Base-by-base conservation (phyloP, 2,888 invertebrate species). In the Caradrina kadenii region DNA sequence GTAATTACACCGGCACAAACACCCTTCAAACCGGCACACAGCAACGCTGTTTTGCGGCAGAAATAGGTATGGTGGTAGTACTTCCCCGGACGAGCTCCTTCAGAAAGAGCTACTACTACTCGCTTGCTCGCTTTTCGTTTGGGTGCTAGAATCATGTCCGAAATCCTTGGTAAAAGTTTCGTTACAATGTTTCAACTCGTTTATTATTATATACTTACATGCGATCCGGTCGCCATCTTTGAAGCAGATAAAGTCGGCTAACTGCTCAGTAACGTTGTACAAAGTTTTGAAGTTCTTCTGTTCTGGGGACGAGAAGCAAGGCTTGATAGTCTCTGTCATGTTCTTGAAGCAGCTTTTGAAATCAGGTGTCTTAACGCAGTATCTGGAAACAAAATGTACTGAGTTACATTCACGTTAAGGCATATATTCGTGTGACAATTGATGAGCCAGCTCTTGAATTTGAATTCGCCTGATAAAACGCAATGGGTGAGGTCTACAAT, bases 191-290 rank as follows among this genome's bases (percentile, higher is more conserved):
- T 7, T 31, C 31, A 31, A 3, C 31, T 6, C 31, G 6, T 31
- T 6, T 3, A 7, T 31, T 26, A 3, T 35, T 8, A 52, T 5
- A 22, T 11, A 96, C 97, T 96, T 90, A 98, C 98, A 93, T 0
- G 98, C 98, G 84, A 98, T 97, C 82, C 98, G 97, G 89, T 98
- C 98, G 11, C 98, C 98, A 82, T 98, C 98, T 84, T 98, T 98
- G 86, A 96, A 97, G 88, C 98, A 98, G 31, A 97, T 94, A 88
- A 98, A 98, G 79, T 97, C 96, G 0, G 97, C 93, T 0, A 98
- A 92, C 76, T 97, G 97, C 49, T 97, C 96, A 0, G 98, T 96
- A 49, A 98, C 96, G 80, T 97, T 97, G 86, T 97, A 93, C 0
- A 97, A 90, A 0, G 96, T 96, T 72, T 96, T 96, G 59, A 97